Base-by-base conservation (phyloP, 1,140 invertebrate genomes). In the Platorchestia sp. region DNA sequence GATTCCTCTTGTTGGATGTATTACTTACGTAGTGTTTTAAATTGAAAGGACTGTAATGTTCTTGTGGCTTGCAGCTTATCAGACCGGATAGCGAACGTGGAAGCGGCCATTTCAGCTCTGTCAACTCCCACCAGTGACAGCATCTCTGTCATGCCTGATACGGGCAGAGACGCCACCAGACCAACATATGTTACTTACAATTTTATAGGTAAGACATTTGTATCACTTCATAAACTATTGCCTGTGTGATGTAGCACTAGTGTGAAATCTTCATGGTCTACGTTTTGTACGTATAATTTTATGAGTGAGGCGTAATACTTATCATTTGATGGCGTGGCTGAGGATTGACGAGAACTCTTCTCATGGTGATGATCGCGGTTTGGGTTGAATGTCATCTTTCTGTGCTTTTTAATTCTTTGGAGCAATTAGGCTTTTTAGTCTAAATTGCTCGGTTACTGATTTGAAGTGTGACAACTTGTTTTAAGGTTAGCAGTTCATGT, bases 131-230 rank as follows among this genome's bases (percentile, higher is more conserved):
- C 45, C 5, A n/a, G 43, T 40, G 91, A 93, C 91, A 41, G 41
- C 43, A 7, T 93, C 43, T 93, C 91, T 16, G 91, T 93, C 43
- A 47, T 44, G 40, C 43, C 91, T 47, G 91, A 93, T 44, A 93
- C 91, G 19, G 91, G 91, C 91, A 93, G 45, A 40, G 91, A 93
- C n/a, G 91, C 45, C 7, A 45, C 45, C 0, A 45, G 45, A 44
- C 91, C 91, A 7, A 47, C 91, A 7, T 93, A 45, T 47, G 45
- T 93, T 7, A 93, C 91, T n/a, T 93, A 93, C 45, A 93, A 93
- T 45, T 93, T 93, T 93, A 93, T 93, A 10, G 91, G 91, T 93
- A 93, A 45, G 91, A 40, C 45, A 0, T 93, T 22, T 27, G 14
- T 19, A 27, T 36, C 59, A 75, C 59, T 51, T n/a, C 47, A 51